Conservation (phyloP, 2,888 invertebrate species). For the Venustoraphidia nigricollis region DNA sequence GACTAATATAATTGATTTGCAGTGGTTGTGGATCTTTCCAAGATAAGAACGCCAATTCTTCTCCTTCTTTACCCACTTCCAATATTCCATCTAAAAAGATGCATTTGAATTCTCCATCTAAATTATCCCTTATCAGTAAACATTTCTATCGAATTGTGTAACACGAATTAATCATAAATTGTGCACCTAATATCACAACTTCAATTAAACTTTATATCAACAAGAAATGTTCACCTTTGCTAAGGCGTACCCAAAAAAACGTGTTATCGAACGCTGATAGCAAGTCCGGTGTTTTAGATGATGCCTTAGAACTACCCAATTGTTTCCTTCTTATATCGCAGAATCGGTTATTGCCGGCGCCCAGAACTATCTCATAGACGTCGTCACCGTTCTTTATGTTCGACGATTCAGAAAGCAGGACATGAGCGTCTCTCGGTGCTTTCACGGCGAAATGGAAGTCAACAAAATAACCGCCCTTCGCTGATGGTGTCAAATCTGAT, state of each 20-base stretch:
- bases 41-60: constrained; percentile 37
- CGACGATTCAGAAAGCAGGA: constrained; percentile 39
- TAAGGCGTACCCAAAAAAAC: constrained; percentile 43
- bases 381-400: constrained; percentile 31
- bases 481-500: constrained; percentile 12
- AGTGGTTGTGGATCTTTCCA: constrained; percentile 43
- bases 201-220: too few relatives aligned
- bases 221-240: too few relatives aligned
- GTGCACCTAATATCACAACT: too few relatives aligned
- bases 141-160: neutral
- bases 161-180: too few relatives aligned
- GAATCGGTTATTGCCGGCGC: constrained; percentile 55
- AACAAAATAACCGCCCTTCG: constrained; percentile 10
- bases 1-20: constrained; percentile 48
- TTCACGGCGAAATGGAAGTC: constrained; percentile 53
- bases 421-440: constrained; percentile 52
- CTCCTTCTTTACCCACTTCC: constrained; percentile 45
- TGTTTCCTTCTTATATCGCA: constrained; percentile 46
- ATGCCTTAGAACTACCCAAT: constrained; percentile 38
- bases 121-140: neutral
- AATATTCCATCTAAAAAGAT: constrained; percentile 37
- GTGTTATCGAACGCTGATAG: constrained; percentile 43
- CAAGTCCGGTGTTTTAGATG: constrained; percentile 36
- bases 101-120: neutral
- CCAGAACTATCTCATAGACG: constrained; percentile 58